Evolutionary conservation across 2,113 vertebrate genomes (phyloP), one percentile per base, ranked within the genome.

Genomic region (Odocoileus hemionus): DNA sequence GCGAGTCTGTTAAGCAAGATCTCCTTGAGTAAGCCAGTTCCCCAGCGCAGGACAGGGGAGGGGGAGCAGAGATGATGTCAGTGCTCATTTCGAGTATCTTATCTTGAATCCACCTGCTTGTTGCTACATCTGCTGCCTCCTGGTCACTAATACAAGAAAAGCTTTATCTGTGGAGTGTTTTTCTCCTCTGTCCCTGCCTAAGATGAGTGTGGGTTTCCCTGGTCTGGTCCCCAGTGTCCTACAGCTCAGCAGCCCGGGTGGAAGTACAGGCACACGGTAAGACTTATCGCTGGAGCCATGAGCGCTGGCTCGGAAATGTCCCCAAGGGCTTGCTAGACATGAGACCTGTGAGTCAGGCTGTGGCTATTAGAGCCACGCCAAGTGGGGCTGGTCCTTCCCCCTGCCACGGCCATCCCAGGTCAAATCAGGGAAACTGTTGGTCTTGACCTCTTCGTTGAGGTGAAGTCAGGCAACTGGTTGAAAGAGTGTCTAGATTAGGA

Each of bases 241-340:
- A 3, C 30, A 39, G 82, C 79, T 90, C 36, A 91, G 19, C 17
- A 33, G 45, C 50, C n/a, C 39, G 6, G 26, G 89, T 86, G 88
- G 92, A 96, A 58, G 45, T 57, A 36, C 52, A 95, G 79, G 50
- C 64, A 58, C 78, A 17, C 1, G 79, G 55, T 15, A 21, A 93
- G 93, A 39, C 50, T 97, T 96, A 57, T 90, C 93, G 16, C 70
- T 50, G 55, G 45, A 90, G 39, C 58, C 74, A 88, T 58, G 90
- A 67, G 70, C 57, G 50, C 36, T 86, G 92, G 85, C 52, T 25
- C 61, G 57, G 89, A 94, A 61, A 39, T 30, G 43, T 30, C 26
- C 70, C 60, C 45, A 26, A 96, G 70, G 64, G 70, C 54, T 74
- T 39, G 82, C 58, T 91, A 79, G 92, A 86, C 6, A 4, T 50